Evolutionary conservation across 2,888 invertebrate species (phyloP).

Genomic region (Campopleginae sp.): DNA sequence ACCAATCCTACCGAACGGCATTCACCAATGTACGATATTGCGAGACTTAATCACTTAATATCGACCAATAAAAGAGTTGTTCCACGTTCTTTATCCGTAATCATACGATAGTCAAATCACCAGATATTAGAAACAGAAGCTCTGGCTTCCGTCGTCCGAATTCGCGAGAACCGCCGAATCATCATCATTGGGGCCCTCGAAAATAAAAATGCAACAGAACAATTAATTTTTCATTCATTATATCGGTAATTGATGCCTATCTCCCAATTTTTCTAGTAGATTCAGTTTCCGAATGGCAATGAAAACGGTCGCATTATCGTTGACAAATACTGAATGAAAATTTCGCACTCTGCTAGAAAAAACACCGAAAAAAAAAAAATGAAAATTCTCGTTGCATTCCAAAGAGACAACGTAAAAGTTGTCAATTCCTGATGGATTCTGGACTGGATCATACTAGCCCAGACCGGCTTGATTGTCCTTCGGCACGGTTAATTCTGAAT

Average conservation of each 20-base stretch:
- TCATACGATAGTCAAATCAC: not conserved
- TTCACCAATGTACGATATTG: conserved; percentile 7
- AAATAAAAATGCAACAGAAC: too few relatives aligned
- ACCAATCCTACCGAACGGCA: conserved; percentile 26
- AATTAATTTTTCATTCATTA: too few relatives aligned
- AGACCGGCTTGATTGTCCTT: not conserved
- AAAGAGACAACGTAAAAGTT: conserved; percentile 27
- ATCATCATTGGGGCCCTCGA: not conserved
- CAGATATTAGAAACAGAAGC: not conserved
- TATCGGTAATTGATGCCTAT: too few relatives aligned
- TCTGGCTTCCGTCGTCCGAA: not conserved
- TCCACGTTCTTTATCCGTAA: conserved; percentile 9
- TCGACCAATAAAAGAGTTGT: not conserved
- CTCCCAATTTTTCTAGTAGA: too few relatives aligned
- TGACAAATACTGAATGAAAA: not conserved
- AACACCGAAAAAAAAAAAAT: too few relatives aligned
- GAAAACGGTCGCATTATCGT: not conserved
- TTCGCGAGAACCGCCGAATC: conserved; percentile 79
- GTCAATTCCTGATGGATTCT: conserved; percentile 8
- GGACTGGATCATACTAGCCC: not conserved
- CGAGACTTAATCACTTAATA: not conserved
- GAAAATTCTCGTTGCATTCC: too few relatives aligned
- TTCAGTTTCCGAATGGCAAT: too few relatives aligned
- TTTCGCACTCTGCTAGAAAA: not conserved
- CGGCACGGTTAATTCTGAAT: not conserved